Conservation (phyloP, 2,888 invertebrate species). For the Stratiomys singularior region DNA sequence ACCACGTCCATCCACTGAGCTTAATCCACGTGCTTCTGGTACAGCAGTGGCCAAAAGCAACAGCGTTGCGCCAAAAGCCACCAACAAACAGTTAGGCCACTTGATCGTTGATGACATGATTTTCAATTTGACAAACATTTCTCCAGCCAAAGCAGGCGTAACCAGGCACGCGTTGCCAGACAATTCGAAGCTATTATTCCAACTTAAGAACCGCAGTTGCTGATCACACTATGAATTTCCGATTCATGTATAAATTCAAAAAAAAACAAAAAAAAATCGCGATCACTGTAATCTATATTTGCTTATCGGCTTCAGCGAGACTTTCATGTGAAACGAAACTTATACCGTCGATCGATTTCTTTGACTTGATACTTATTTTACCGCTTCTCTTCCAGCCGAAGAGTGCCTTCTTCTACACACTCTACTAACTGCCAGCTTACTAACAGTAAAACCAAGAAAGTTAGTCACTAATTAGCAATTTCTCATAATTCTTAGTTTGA, state of each 20-base stretch:
- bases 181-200: constrained; percentile 9
- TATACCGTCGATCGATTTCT: constrained; percentile 23
- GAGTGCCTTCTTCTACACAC: constrained; percentile 34
- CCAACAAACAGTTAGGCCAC: constrained; percentile 49
- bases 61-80: constrained; percentile 29
- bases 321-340: constrained; percentile 31
- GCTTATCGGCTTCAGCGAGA: constrained; percentile 10
- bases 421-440: constrained; percentile 41
- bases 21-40: constrained; percentile 50
- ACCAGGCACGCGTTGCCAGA: neutral
- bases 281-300: constrained; percentile 23
- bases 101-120: constrained; percentile 45
- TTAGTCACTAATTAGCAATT: constrained; percentile 50
- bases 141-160: constrained; percentile 11
- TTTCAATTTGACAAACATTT: constrained; percentile 50
- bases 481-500: constrained; percentile 23
- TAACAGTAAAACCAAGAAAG: constrained; percentile 52
- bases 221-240: constrained; percentile 3
- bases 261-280: neutral
- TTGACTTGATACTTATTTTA: constrained; percentile 15
- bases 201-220: neutral
- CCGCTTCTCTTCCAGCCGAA: constrained; percentile 17
- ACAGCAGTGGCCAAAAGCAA: constrained; percentile 12
- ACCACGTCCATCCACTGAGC: constrained; percentile 52
- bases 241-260: constrained; percentile 27